Evolutionary conservation across 2,888 invertebrate genomes (phyloP).

Genomic region (Microplitis manilae): DNA sequence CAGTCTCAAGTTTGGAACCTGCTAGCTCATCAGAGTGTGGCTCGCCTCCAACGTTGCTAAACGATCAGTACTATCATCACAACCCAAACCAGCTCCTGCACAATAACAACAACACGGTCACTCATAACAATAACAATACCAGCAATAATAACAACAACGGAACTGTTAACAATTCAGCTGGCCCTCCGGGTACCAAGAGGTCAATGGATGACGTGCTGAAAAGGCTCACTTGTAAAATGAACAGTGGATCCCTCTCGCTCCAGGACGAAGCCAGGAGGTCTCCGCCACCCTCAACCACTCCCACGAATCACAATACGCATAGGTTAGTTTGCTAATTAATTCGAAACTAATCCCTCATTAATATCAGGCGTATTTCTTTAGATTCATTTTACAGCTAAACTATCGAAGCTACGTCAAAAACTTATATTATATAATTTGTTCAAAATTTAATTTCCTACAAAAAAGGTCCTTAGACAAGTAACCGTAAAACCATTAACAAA

Average conservation of each 20-base stretch:
- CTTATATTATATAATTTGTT: too few relatives aligned
- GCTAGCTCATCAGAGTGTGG: conserved; percentile 79
- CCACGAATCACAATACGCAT: conserved; percentile 68
- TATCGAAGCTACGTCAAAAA: too few relatives aligned
- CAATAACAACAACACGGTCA: conserved; percentile 74
- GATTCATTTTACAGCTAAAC: too few relatives aligned
- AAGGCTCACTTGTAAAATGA: conserved; percentile 88
- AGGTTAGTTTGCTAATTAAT: conserved; percentile 58
- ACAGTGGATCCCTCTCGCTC: conserved; percentile 82
- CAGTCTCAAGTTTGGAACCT: conserved; percentile 53
- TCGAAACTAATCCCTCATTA: too few relatives aligned
- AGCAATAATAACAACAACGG: conserved; percentile 55
- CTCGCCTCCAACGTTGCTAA: conserved; percentile 79
- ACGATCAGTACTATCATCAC: conserved; percentile 75
- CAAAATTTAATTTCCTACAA: too few relatives aligned
- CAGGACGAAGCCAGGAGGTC: conserved; percentile 81
- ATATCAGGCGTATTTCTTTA: too few relatives aligned
- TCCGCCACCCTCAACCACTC: conserved; percentile 69
- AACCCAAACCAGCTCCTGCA: conserved; percentile 54
- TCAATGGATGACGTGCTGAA: conserved; percentile 95
- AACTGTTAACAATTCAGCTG: conserved; percentile 76
- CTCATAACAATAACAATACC: conserved; percentile 58
- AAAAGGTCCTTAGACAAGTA: too few relatives aligned
- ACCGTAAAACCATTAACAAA: too few relatives aligned
- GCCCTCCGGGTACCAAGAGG: conserved; percentile 78